Evolutionary conservation across 2,888 invertebrate species (phyloP).

Genomic region (Ypsolopha sequella): DNA sequence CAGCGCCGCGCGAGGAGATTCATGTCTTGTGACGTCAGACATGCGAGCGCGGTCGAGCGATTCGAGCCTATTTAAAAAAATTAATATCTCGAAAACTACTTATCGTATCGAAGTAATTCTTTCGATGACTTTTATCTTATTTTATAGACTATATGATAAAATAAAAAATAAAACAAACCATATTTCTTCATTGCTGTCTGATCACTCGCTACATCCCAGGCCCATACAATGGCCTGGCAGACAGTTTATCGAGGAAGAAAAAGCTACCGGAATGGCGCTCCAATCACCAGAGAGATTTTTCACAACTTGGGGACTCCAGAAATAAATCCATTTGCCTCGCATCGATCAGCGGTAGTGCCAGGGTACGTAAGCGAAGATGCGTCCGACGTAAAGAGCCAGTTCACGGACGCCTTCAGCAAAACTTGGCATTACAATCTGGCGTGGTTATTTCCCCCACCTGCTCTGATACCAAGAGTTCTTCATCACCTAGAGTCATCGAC

Average conservation of each 20-base stretch:
- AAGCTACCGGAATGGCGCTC: constrained; percentile 5
- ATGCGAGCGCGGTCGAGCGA: no score
- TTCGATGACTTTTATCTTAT: no score
- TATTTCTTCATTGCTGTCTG: background rate
- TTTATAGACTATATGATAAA: no score
- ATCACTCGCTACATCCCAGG: constrained; percentile 6
- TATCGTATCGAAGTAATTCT: no score
- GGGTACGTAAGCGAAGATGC: constrained; percentile 1
- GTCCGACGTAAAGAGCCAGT: no score
- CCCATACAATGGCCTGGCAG: constrained; percentile 7
- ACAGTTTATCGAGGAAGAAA: constrained; percentile 6
- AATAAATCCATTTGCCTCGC: constrained; percentile 5
- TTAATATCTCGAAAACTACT: no score
- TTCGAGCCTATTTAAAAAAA: no score
- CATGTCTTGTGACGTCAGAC: no score
- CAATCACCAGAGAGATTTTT: background rate
- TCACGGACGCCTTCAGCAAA: constrained; percentile 11
- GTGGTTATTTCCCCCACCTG: constrained; percentile 16
- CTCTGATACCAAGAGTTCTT: constrained; percentile 13
- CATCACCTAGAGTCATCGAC: constrained; percentile 12
- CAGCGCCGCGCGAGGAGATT: no score
- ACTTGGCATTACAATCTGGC: constrained; percentile 10
- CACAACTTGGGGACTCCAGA: constrained; percentile 1
- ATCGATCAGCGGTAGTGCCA: background rate
- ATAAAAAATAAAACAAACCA: no score